phyloP scores from a whole-genome alignment of 2,113 vertebrate genomes.

The Lipophrys pholis region DNA sequence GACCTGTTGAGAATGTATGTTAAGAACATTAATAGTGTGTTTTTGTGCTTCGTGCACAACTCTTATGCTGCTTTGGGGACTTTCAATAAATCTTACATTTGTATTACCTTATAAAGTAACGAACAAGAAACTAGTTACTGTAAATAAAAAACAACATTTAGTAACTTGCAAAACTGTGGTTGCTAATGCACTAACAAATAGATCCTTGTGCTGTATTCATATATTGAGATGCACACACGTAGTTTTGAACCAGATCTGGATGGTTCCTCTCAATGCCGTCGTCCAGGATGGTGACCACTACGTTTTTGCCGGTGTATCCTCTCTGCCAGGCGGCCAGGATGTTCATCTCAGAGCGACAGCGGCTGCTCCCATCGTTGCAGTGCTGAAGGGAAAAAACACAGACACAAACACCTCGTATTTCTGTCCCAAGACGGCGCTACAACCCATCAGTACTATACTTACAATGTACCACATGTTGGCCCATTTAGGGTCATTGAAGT shows the following conservation, averaged over 20 bases:
- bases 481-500: constrained; percentile 94
- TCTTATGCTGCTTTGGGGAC: too few species aligned
- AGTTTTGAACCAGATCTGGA: constrained; percentile 92
- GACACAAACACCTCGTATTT: neutral
- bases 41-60: too few species aligned
- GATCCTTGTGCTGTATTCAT: too few species aligned
- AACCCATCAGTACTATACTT: constrained; percentile 65
- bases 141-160: too few species aligned
- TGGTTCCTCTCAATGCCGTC: constrained; percentile 95
- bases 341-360: constrained; percentile 90
- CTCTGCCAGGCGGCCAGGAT: constrained; percentile 92
- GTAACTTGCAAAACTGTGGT: too few species aligned
- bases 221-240: constrained; percentile 75
- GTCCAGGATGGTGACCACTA: constrained; percentile 94
- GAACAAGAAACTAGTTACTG: too few species aligned
- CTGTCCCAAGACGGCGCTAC: neutral
- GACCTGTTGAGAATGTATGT: too few species aligned
- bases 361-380: constrained; percentile 79
- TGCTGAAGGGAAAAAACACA: constrained; percentile 56
- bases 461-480: constrained; percentile 98
- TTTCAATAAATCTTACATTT: too few species aligned
- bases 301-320: constrained; percentile 90
- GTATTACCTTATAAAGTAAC: too few species aligned
- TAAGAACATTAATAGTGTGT: too few species aligned
- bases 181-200: too few species aligned